These are phyloP conservation scores for Scaptomyza tumidula DNA, from an alignment of 2,888 invertebrate genomes.

Conservation along the genomic window DNA sequence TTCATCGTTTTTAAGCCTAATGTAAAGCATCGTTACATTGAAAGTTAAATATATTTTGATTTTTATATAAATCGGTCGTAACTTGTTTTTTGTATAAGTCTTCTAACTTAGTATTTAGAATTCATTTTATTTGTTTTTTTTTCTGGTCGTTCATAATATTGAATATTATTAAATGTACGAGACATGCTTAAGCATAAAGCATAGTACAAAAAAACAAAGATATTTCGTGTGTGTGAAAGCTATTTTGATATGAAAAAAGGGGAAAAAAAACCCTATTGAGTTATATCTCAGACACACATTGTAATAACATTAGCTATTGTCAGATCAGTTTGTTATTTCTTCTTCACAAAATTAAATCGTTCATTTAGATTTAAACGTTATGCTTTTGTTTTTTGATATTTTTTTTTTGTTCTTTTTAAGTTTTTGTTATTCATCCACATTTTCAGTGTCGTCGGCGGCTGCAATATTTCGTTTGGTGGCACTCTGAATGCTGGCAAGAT, in stretches of 20 bases:
- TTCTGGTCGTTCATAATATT: constrained; percentile 64
- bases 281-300: constrained; percentile 25
- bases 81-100: constrained; percentile 18
- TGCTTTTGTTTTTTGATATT: constrained; percentile 19
- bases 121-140: constrained; percentile 40
- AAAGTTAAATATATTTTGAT: constrained; percentile 25
- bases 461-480: constrained; percentile 83
- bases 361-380: constrained; percentile 22
- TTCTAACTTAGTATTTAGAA: constrained; percentile 46
- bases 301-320: constrained; percentile 51
- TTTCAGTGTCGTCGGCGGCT: constrained; percentile 80
- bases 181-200: constrained; percentile 50
- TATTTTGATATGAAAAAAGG: constrained; percentile 1
- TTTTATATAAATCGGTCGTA: constrained; percentile 39
- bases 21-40: constrained; percentile 62
- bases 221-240: constrained; percentile 29
- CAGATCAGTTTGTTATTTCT: constrained; percentile 22
- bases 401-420: constrained; percentile 1
- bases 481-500: constrained; percentile 82
- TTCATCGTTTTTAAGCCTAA: constrained; percentile 55
- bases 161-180: constrained; percentile 46
- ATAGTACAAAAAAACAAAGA: constrained; percentile 55
- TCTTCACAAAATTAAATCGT: constrained; percentile 23
- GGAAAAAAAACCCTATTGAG: not conserved
- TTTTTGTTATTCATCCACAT: constrained; percentile 71